Base-by-base conservation (phyloP, 1,140 invertebrate genomes). In the Battus philenor region DNA sequence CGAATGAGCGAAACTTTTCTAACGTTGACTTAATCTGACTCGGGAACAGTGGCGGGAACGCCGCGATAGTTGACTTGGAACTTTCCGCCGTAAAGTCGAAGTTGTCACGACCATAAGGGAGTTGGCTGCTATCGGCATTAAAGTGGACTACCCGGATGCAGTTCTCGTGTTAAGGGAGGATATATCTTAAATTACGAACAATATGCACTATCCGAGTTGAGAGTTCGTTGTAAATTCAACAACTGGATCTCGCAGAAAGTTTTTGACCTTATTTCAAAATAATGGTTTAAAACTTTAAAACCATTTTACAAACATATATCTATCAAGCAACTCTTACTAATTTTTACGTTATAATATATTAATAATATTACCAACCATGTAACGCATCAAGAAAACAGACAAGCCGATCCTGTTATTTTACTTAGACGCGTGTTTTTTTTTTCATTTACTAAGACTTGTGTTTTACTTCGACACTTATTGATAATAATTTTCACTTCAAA, bases 21-120 rank as follows among this genome's bases (percentile, higher is more conserved):
- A 20, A 36, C 15, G 17, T 36, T 36, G 16, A 20, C 17, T 36
- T 36, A 36, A 36, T 36, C 33, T 22, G 33, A 36, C 16, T 16
- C 15, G 15, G 16, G 15, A 36, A 36, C 33, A 36, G 33, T 36
- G 9, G 8, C 11, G 8, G n/a, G 17, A 16, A 36, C 18, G 33
- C 31, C 20, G 33, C 17, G 33, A 36, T 36, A 36, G 33, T 36
- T 20, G 33, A 18, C 17, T 36, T 26, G 24, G 24, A 41, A 41
- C 12, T 41, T 41, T 26, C 22, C 38, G 13, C 29, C 38, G 24
- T 41, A 41, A 41, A 41, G 38, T 29, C 38, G 24, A 26, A 41
- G 38, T 41, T 41, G 38, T 41, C 38, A 41, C 38, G 38, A 41
- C 38, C 38, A 27, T 26, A n/a, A 13, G 38, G 24, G 24, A 41